A percentile compares a stretch with the other conserved stretches of the same genome.
Conservation (phyloP, 2,113 vertebrate genomes). For the Tauraco erythrolophus region DNA sequence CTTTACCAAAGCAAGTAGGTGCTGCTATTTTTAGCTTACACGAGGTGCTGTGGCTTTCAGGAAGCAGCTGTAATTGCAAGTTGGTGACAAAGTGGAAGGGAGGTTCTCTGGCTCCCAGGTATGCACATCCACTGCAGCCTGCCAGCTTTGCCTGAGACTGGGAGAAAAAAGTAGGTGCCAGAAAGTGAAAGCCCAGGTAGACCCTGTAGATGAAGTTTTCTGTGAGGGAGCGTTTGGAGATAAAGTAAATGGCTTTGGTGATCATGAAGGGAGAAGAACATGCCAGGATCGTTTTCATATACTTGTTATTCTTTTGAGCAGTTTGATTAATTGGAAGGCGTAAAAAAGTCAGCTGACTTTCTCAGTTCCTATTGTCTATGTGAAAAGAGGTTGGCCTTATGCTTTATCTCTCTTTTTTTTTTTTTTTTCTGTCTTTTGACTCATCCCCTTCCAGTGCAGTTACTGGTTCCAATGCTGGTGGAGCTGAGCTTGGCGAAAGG, state of each 20-base stretch:
- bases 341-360: not conserved
- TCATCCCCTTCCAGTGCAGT: not conserved
- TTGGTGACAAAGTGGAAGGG: not conserved
- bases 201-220: not conserved
- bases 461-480: not conserved
- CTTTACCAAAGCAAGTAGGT: not conserved
- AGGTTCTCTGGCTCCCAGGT: not conserved
- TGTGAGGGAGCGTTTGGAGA: not conserved
- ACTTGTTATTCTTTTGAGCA: not conserved
- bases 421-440: not conserved
- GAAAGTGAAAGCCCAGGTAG: not conserved
- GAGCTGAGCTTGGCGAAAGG: not conserved
- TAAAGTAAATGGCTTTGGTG: not conserved
- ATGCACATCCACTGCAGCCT: not conserved
- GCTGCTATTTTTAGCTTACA: not conserved
- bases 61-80: not conserved
- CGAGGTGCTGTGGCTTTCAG: not conserved
- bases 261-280: not conserved
- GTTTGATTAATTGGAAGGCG: not conserved
- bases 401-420: not conserved
- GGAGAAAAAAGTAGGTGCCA: not conserved
- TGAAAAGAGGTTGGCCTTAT: not conserved
- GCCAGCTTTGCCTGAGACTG: not conserved
- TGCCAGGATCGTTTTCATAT: not conserved
- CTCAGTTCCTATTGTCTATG: not conserved